Base-by-base conservation (phyloP, 2,888 invertebrate genomes). In the Pseudeuparius sepicola region DNA sequence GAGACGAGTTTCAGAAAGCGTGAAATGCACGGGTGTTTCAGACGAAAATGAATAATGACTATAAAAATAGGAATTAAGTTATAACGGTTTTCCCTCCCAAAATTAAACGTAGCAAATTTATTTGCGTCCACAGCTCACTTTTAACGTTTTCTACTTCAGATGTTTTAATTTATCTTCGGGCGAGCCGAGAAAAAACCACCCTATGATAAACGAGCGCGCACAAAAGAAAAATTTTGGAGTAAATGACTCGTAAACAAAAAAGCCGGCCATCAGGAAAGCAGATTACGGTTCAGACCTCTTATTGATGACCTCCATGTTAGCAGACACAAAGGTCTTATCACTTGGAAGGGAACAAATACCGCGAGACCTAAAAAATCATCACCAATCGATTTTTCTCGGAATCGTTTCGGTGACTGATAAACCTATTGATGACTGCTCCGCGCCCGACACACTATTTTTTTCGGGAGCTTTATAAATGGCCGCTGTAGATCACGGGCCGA, bases 301-400 rank as follows among this genome's bases (percentile, higher is more conserved):
- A 60, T 60, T 59, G 60, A 61, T 59, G 60, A 60, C 59, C 59
- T 57, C 57, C 51, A 56, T 55, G 57, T 55, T 54, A 55, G 57
- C 54, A 57, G 57, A 60, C 59, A 60, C 59, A 59, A 60, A 59
- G 57, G 59, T 57, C 59, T 61, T 61, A 61, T 61, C 61, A 57
- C 53, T 54, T 45, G 55, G 55, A 56, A 56, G 50, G 54, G 56
- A 59, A 57, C 57, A 59, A 59, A 59, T 59, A 56, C 53, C 49
- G 44, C 48, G 46, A 44, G 46, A 47, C 49, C 53, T 51, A 53
- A 60, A 59, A 61, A 59, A 61, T 59, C 53, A 59, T 56, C 55
- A 45, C 50, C 57, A 52, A 56, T 57, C 55, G 54, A 56, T 56
- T 52, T 53, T 55, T 55, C 48, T 48, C 48, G 42, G 48, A 54